Percentiles rank a stretch among this genome's conserved stretches.
Evolutionary conservation across 2,113 vertebrate genomes (phyloP).

Genomic region (Percina caprodes): DNA sequence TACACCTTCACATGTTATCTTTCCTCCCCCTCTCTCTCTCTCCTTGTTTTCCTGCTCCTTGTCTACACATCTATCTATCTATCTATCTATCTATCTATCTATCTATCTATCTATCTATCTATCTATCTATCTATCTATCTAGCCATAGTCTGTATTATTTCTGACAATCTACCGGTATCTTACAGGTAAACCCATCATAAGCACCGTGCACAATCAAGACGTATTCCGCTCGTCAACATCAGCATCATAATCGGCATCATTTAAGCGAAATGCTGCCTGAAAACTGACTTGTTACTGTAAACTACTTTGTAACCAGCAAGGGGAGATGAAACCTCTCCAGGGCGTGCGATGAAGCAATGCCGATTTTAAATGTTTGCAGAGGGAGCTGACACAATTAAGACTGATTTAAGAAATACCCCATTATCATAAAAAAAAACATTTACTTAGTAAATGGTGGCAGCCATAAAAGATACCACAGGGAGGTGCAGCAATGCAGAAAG

Average conservation of each 20-base stretch:
- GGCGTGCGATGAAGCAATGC: not conserved
- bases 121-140: conserved; percentile 3
- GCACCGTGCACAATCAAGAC: not conserved
- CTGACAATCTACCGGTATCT: not conserved
- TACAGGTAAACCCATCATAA: conserved; percentile 8
- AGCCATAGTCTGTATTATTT: not conserved
- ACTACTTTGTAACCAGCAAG: not conserved
- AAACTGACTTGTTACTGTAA: not conserved
- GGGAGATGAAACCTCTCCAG: not conserved
- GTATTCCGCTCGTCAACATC: not conserved
- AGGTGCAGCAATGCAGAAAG: conserved; percentile 46
- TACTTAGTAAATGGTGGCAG: not conserved
- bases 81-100: too few species aligned
- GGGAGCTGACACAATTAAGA: not conserved
- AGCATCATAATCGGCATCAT: not conserved
- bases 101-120: not conserved
- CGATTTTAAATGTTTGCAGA: not conserved
- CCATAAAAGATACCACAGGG: not conserved
- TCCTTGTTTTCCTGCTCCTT: too few species aligned
- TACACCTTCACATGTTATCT: not conserved
- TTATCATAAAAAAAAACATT: too few species aligned
- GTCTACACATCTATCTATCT: too few species aligned
- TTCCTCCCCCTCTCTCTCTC: not conserved
- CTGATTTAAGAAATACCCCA: too few species aligned
- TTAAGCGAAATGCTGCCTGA: not conserved